Evolutionary conservation across 1,140 invertebrate species (phyloP), one percentile per base, ranked within the genome.

Genomic region (Brachionus angularis): DNA sequence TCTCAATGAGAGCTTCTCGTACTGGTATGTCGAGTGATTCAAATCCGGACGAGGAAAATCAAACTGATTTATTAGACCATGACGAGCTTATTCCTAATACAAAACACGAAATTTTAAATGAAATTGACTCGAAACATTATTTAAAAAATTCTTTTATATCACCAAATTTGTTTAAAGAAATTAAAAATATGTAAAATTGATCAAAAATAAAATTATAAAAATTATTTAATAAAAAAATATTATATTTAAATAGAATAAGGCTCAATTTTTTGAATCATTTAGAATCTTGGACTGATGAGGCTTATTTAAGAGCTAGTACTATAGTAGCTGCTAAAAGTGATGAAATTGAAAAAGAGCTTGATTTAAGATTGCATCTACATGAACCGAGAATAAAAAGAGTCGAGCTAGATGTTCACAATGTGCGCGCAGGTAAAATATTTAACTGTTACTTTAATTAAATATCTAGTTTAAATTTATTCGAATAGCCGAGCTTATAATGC

Each of bases 361-460:
- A 80, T 49, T 73, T 82, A 1, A 75, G 79, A 18, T 74, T 80
- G 18, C 80, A 81, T 72, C 76, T 82, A 5, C 80, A 82, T 73
- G 77, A 78, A 73, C 80, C 80, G 8, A 73, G 80, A 49, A 50
- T 76, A 4, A 74, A 76, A 16, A 71, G 80, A 36, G 77, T 77
- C 16, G 80, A 82, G 53, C 73, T 77, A 16, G 80, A 82, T 74
- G 77, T 82, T 7, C 79, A 82, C 55, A 80, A 82, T 75, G 80
- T 82, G 27, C 73, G 80, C 74, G 79, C 79, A 67, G 79, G 80
- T 81, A 70, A 70, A 74, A n/a, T n/a, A n/a, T n/a, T n/a, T n/a
- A 69, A n/a, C n/a, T n/a, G 10, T 39, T 34, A 34, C 33, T 34
- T 34, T 34, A 12, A 29, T 23, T 23, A 18, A 18, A 18, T 16